A percentile compares a stretch with the other conserved stretches of the same genome.
Evolutionary conservation across 2,888 invertebrate species (phyloP).

Genomic region (Amphiduros pacificus): DNA sequence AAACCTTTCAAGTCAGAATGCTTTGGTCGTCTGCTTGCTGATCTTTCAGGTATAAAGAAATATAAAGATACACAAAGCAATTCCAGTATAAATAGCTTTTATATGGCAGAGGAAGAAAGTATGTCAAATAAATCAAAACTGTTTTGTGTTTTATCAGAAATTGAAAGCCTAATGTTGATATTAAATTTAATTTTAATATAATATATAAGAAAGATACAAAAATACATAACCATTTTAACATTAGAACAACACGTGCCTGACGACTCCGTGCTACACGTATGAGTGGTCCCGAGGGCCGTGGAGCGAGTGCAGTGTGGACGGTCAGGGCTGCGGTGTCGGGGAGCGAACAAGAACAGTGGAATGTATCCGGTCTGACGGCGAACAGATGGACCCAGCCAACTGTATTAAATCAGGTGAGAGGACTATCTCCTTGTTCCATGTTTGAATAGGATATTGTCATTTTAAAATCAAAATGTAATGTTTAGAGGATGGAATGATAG

Average conservation of each 20-base stretch:
- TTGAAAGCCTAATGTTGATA: background rate
- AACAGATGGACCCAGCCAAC: slow-evolving; percentile 9
- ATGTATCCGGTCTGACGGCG: slow-evolving; percentile 22
- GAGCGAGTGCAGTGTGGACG: slow-evolving; percentile 4
- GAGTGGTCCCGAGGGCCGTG: slow-evolving; percentile 11
- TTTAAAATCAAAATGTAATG: too few species aligned
- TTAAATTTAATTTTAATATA: background rate
- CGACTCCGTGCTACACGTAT: slow-evolving; percentile 18
- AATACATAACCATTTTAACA: too few species aligned
- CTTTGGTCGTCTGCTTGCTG: too few species aligned
- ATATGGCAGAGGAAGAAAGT: background rate
- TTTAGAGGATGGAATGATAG: too few species aligned
- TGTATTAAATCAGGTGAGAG: slow-evolving; percentile 18
- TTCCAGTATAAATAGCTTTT: too few species aligned
- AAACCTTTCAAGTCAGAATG: too few species aligned
- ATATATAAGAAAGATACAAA: background rate
- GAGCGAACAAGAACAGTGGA: slow-evolving; percentile 9
- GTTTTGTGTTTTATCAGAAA: background rate
- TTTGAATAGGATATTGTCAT: too few species aligned
- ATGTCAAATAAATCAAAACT: background rate
- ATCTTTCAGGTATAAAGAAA: too few species aligned
- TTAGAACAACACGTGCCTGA: slow-evolving; percentile 19
- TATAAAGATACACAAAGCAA: too few species aligned
- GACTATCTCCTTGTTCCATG: background rate
- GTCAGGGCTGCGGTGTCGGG: slow-evolving; percentile 18